These are phyloP conservation scores for Centruroides sculpturatus DNA, from an alignment of 1,140 invertebrate genomes.

Conservation along the genomic window DNA sequence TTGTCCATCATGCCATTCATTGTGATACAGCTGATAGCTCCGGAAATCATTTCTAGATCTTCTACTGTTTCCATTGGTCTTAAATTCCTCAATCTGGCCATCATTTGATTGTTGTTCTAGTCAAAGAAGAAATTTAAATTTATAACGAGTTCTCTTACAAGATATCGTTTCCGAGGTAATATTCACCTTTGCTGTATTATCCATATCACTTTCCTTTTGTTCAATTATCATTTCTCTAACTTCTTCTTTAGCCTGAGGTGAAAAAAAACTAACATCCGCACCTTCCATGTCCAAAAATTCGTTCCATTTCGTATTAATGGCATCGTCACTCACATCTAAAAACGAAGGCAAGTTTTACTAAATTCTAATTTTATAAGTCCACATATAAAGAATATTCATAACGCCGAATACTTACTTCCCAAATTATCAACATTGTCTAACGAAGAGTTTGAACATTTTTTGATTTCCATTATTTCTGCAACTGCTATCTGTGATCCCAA, in stretches of 20 bases:
- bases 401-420: neutral
- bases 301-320: neutral
- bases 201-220: constrained; percentile 1
- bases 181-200: constrained; percentile 3
- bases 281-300: constrained; percentile 4
- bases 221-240: constrained; percentile 8
- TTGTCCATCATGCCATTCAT: no score
- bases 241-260: constrained; percentile 11
- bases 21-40: no score
- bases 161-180: neutral
- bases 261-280: constrained; percentile 9
- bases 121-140: no score
- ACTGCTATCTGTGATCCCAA: constrained; percentile 7
- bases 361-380: neutral
- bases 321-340: constrained; percentile 3
- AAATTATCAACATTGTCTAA: constrained; percentile 1
- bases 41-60: no score
- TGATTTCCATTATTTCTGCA: constrained; percentile 5
- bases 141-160: no score
- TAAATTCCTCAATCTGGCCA: no score
- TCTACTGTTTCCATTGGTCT: no score
- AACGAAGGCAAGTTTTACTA: neutral
- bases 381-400: no score
- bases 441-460: neutral
- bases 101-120: no score